A percentile compares a stretch with the other conserved stretches of the same genome.
Evolutionary conservation across 35 echinoderm and acorn worm species (phyloP).

Genomic region (Eucidaris tribuloides): DNA sequence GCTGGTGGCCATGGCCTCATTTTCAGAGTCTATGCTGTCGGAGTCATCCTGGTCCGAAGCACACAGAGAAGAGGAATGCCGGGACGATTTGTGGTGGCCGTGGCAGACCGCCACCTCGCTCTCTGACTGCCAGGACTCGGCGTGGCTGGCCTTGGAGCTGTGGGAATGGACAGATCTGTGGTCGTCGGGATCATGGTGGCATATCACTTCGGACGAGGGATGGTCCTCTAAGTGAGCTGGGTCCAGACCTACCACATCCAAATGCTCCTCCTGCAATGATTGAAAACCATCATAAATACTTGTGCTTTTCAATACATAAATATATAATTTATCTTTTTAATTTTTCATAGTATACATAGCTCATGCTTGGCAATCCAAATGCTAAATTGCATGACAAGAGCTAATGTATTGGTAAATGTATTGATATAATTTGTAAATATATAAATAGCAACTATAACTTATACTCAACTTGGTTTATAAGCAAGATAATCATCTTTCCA

Average conservation of each 20-base stretch:
- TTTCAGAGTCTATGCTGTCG: slow-evolving; percentile 69
- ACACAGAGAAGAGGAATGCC: slow-evolving; percentile 6
- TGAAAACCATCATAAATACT: too few relatives aligned
- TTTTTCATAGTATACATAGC: too few relatives aligned
- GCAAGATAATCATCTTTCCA: too few relatives aligned
- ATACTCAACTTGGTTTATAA: too few relatives aligned
- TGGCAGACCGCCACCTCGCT: neutral
- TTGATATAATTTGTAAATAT: too few relatives aligned
- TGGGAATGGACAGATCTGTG: slow-evolving; percentile 19
- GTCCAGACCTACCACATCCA: slow-evolving; percentile 9
- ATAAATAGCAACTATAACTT: too few relatives aligned
- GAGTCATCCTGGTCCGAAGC: slow-evolving; percentile 51
- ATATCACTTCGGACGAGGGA: neutral
- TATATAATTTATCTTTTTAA: too few relatives aligned
- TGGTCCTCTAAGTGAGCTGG: slow-evolving; percentile 9
- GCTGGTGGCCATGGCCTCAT: slow-evolving; percentile 68
- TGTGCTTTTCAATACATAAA: too few relatives aligned
- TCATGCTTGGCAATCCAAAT: too few relatives aligned
- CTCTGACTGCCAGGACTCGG: slow-evolving; percentile 16
- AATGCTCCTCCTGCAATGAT: slow-evolving; percentile 22
- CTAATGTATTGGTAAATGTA: too few relatives aligned
- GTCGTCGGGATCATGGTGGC: slow-evolving; percentile 15
- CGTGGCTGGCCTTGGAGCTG: slow-evolving; percentile 27
- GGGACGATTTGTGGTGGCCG: slow-evolving; percentile 6
- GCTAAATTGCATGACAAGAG: too few relatives aligned